A percentile compares a stretch with the other conserved stretches of the same genome.
Conservation (phyloP, 1,140 invertebrate genomes). For the fruit fly (Drosophila melanogaster) region DNA sequence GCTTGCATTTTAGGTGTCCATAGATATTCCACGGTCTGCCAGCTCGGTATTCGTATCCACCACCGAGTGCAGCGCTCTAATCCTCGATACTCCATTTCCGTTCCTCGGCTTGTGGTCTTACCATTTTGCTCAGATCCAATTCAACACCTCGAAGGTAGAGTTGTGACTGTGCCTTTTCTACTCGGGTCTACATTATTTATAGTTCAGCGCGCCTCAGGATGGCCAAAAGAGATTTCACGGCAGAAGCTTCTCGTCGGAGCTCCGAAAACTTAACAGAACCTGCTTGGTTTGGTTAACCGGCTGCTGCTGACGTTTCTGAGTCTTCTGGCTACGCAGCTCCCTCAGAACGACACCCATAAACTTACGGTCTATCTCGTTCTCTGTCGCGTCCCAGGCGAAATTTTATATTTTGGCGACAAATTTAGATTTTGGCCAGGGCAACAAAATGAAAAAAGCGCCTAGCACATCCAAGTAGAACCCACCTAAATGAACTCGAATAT, state of each 20-base stretch:
- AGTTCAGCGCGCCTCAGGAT: slow-evolving; percentile 71
- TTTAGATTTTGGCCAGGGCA: slow-evolving; percentile 19
- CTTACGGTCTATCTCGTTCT: slow-evolving; percentile 52
- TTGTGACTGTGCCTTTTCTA: slow-evolving; percentile 73
- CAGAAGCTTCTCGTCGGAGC: slow-evolving; percentile 76
- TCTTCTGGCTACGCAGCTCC: not conserved
- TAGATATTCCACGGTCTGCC: slow-evolving; percentile 10
- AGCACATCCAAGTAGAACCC: slow-evolving; percentile 11
- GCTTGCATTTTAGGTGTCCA: slow-evolving; percentile 10
- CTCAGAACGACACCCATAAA: slow-evolving; percentile 68
- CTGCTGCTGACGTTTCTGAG: slow-evolving; percentile 39
- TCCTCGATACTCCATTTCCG: slow-evolving; percentile 31
- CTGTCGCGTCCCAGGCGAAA: slow-evolving; percentile 38
- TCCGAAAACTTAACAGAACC: slow-evolving; percentile 72
- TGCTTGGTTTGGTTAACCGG: slow-evolving; percentile 75
- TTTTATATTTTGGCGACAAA: slow-evolving; percentile 65
- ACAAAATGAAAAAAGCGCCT: not conserved
- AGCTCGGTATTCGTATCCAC: slow-evolving; percentile 34
- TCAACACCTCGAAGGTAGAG: slow-evolving; percentile 79
- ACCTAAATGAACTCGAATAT: slow-evolving; percentile 39
- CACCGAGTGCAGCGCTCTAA: slow-evolving; percentile 15
- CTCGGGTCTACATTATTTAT: slow-evolving; percentile 80
- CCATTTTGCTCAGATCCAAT: slow-evolving; percentile 78
- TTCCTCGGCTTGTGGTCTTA: slow-evolving; percentile 41
- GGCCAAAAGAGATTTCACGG: slow-evolving; percentile 44